Evolutionary conservation across 2,888 invertebrate species (phyloP), one percentile per base, ranked within the genome.

Genomic region (Gymnoscelis rufifasciata): DNA sequence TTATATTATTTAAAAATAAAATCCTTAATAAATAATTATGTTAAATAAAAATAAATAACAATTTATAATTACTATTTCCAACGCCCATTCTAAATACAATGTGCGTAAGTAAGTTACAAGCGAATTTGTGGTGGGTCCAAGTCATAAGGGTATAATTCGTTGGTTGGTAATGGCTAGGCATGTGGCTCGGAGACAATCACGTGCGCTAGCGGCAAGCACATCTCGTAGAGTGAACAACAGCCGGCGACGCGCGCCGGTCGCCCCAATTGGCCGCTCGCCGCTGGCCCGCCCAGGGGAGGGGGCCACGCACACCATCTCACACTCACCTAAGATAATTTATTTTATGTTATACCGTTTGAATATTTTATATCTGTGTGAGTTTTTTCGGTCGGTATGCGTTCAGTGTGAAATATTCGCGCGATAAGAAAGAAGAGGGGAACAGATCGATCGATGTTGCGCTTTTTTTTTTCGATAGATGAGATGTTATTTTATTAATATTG

Each of bases 361-460:
- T 87, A 87, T 87, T 87, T 87, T 87, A 87, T 87, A 86, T 86
- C 79, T 88, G 87, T 88, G 87, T 86, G 87, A 83, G 87, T 87
- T 88, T 88, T 87, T 88, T 88, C 79, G 78, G 75, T 80, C 79
- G 80, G 80, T 81, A 79, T 78, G 87, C 86, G 86, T 87, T 84
- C 86, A 83, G 86, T 88, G 87, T 87, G 87, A 87, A 88, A 87
- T 86, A 88, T 87, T 86, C 76, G 86, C 86, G 83, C 84, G 87
- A 87, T 87, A 86, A 88, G 86, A 86, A 86, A 83, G 81, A 83
- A 83, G 84, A 83, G 84, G 86, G 84, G 84, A 82, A 83, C 80
- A 84, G 84, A 87, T 87, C 87, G 87, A 86, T 87, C 76, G 82
- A 78, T 81, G 77, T 80, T 86, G 84, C 83, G 84, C 82, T 86